Base-by-base conservation (phyloP, 2,888 invertebrate genomes). In the Tetragnatha montana region DNA sequence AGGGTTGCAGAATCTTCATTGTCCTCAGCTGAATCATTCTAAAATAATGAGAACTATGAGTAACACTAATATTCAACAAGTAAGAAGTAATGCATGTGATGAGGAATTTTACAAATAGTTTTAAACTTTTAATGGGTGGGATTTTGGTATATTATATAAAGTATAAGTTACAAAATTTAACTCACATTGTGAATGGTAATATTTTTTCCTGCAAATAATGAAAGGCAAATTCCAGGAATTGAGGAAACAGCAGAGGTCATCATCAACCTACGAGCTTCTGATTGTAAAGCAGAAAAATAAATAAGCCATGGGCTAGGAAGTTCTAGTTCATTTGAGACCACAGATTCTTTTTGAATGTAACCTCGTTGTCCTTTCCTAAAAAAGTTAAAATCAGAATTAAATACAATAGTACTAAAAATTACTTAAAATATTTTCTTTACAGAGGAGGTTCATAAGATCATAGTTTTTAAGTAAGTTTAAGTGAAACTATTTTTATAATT, bases 301-400 rank as follows among this genome's bases (percentile, higher is more conserved):
- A 84, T 60, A 17, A 91, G 73, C 86, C 87, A 91, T 35, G 91
- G 91, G 76, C 71, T 80, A 10, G 91, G 91, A 68, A 91, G 73
- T 69, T 89, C 85, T 14, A 49, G 47, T 73, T 79, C 86, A 35
- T 83, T 83, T 47, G 87, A 83, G 50, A 75, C 83, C 0, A 91
- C 82, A 81, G 91, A 91, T 84, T 91, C 89, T 21, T 83, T 91
- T 50, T 88, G 88, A 69, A 88, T 81, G n/a, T 81, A 78, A 8
- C 81, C 88, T 17, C 50, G 68, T 51, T 91, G 88, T 3, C 82
- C 82, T n/a, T 88, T 86, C n/a, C 91, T 91, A 22, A 51, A 85
- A 60, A 8, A 60, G n/a, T 35, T 35, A 35, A 35, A 35, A 35
- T 35, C 35, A 35, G 1, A 2, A 4, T 35, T 35, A 35, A 35